Conservation (phyloP, 92 coral and sea anemone species). For the Bergia sp. region DNA sequence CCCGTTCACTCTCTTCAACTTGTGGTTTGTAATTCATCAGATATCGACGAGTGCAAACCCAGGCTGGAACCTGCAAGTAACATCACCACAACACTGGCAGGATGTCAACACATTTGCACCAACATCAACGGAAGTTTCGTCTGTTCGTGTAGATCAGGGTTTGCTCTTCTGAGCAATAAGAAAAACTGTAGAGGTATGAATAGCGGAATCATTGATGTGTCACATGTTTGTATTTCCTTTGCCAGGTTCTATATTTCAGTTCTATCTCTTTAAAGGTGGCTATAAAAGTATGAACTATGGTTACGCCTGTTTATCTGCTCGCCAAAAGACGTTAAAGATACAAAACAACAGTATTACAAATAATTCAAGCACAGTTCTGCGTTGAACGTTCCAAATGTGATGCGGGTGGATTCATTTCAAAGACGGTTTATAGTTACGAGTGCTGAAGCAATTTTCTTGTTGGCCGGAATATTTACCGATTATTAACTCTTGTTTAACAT, state of each 20-base stretch:
- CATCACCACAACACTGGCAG: background rate
- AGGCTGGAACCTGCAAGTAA: background rate
- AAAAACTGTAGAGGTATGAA: constrained; percentile 38
- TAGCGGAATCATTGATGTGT: background rate
- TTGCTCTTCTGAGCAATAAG: constrained; percentile 22
- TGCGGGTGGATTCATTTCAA: too few species aligned
- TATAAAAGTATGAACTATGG: too few species aligned
- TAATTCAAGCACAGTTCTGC: background rate
- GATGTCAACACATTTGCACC: constrained; percentile 27
- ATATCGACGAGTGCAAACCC: constrained; percentile 34
- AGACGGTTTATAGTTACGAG: too few species aligned
- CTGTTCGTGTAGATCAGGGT: constrained; percentile 37
- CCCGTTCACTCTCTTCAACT: background rate
- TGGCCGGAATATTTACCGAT: too few species aligned
- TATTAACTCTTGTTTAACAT: too few species aligned
- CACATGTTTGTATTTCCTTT: too few species aligned
- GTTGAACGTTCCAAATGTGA: too few species aligned
- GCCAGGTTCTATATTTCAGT: too few species aligned
- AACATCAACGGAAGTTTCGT: constrained; percentile 33
- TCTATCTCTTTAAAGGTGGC: too few species aligned
- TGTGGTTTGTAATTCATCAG: background rate
- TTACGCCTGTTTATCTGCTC: background rate
- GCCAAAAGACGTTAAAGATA: background rate
- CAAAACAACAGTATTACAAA: background rate
- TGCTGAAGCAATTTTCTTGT: too few species aligned